phyloP scores from a whole-genome alignment of 2,888 invertebrate species.

The Coenonympha glycerion region DNA sequence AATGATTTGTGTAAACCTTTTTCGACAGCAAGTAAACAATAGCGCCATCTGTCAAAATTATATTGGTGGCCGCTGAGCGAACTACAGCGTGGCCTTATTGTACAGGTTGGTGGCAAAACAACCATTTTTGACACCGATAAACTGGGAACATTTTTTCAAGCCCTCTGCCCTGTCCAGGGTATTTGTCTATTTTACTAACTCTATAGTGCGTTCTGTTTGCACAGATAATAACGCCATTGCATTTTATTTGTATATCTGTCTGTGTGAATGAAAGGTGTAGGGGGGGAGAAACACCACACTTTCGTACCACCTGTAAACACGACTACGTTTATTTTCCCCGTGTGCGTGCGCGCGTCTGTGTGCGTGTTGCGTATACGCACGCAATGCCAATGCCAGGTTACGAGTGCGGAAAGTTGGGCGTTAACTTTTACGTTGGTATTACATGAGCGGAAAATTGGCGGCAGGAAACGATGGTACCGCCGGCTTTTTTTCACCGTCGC shows the following conservation, averaged over 20 bases:
- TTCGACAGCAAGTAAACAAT: too few relatives aligned
- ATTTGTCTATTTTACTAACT: too few relatives aligned
- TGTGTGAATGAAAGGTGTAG: constrained; percentile 26
- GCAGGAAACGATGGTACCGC: constrained; percentile 32
- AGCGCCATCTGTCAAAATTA: too few relatives aligned
- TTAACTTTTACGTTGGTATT: constrained; percentile 58
- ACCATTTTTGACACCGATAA: too few relatives aligned
- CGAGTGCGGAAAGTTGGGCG: constrained; percentile 59
- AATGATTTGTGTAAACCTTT: too few relatives aligned
- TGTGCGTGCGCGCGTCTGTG: constrained; percentile 37
- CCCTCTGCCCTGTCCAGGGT: too few relatives aligned
- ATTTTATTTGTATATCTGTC: constrained; percentile 30
- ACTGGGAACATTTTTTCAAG: too few relatives aligned
- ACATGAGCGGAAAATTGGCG: constrained; percentile 65
- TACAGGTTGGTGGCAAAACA: too few relatives aligned
- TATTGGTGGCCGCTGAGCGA: too few relatives aligned
- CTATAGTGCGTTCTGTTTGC: constrained; percentile 11
- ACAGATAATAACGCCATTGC: constrained; percentile 15
- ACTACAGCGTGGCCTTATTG: too few relatives aligned
- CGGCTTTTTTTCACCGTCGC: constrained; percentile 26
- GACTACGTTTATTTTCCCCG: constrained; percentile 9
- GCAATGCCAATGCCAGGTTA: constrained; percentile 74
- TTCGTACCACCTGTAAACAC: too few relatives aligned
- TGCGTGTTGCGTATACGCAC: constrained; percentile 68
- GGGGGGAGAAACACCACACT: constrained; percentile 36